Conservation (phyloP, 1,140 invertebrate genomes). For the Papilio glaucus region DNA sequence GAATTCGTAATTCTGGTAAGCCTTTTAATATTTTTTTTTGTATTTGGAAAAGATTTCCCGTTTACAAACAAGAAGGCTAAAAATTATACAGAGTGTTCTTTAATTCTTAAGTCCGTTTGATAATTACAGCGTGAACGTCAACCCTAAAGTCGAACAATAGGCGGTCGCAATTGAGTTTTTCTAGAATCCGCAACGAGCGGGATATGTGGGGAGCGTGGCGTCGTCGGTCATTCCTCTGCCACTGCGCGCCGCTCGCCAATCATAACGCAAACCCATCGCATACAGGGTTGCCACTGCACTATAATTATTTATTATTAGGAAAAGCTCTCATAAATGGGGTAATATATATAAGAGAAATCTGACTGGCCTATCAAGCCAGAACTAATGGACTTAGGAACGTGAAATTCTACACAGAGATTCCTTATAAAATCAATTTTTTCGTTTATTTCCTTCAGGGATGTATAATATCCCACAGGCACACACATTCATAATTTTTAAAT, state of each 20-base stretch:
- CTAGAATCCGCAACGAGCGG: slow-evolving; percentile 51
- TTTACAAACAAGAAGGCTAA: neutral
- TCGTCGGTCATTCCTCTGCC: slow-evolving; percentile 37
- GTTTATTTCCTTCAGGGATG: too few relatives aligned
- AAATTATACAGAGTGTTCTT: neutral
- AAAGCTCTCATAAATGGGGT: too few relatives aligned
- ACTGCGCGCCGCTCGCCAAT: slow-evolving; percentile 32
- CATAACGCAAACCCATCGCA: slow-evolving; percentile 29
- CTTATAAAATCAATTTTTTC: too few relatives aligned
- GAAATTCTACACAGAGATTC: too few relatives aligned
- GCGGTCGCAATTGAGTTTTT: slow-evolving; percentile 55
- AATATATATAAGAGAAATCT: too few relatives aligned
- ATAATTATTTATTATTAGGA: too few relatives aligned
- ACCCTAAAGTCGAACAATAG: slow-evolving; percentile 50
- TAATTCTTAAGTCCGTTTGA: neutral
- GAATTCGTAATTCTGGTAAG: too few relatives aligned
- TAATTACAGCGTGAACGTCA: slow-evolving; percentile 4
- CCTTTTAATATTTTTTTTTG: neutral
- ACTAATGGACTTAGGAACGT: too few relatives aligned
- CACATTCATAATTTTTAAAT: too few relatives aligned
- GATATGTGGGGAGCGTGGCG: slow-evolving; percentile 39
- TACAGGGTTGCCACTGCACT: slow-evolving; percentile 9
- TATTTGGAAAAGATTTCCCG: neutral
- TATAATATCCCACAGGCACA: too few relatives aligned
- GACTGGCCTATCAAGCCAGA: too few relatives aligned